A percentile compares a stretch with the other conserved stretches of the same genome.
Evolutionary conservation across 2,113 vertebrate species (phyloP).

Genomic region (Psilopogon haemacephalus): DNA sequence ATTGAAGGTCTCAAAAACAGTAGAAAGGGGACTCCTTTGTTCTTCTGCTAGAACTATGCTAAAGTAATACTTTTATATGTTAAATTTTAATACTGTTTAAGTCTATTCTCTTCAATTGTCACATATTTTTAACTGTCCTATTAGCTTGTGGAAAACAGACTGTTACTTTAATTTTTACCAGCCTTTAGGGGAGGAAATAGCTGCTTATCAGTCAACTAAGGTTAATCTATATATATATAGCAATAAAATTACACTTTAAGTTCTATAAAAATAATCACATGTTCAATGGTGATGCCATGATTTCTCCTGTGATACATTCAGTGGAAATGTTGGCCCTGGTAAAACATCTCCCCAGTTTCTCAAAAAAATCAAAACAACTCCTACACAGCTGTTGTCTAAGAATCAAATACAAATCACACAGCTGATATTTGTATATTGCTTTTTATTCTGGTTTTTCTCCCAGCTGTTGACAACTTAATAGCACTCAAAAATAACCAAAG

Average conservation of each 20-base stretch:
- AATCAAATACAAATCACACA: background rate
- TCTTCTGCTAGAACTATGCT: background rate
- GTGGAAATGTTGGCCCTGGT: background rate
- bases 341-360: background rate
- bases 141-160: background rate
- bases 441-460: background rate
- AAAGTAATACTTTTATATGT: background rate
- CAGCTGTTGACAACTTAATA: constrained; percentile 28
- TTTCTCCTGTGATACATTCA: background rate
- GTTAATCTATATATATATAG: background rate
- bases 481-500: background rate
- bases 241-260: background rate
- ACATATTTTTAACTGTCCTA: background rate
- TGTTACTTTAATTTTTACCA: background rate
- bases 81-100: background rate
- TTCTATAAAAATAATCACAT: background rate
- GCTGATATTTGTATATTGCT: background rate
- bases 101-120: background rate
- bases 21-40: background rate
- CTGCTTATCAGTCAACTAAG: background rate
- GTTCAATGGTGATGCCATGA: background rate
- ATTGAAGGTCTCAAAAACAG: background rate
- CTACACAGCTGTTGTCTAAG: constrained; percentile 36
- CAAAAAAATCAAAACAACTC: background rate
- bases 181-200: background rate